Evolutionary conservation across 2,888 invertebrate genomes (phyloP), one percentile per base, ranked within the genome.

Genomic region (Stenotaenia linearis): DNA sequence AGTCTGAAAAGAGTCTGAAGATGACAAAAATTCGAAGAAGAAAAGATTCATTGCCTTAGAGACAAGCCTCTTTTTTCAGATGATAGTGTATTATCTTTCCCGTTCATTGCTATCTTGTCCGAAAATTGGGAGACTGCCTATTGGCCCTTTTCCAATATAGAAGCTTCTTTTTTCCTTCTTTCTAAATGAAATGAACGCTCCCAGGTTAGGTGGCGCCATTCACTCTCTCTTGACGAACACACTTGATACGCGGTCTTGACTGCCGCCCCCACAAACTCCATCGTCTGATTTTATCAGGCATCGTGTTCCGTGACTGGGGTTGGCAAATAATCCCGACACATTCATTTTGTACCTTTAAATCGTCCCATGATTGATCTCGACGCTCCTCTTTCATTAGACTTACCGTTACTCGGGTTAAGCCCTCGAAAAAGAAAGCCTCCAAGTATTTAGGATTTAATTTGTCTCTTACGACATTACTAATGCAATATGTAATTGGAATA

Each of bases 91-190:
- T 56, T 56, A 56, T 56, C 56, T 56, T 56, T 23, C 56, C 56
- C 56, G 56, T 56, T 56, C 56, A 56, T 56, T 56, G 56, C 56
- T 56, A 56, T 56, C 56, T 56, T 56, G 56, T 56, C 56, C 56
- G 56, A 56, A 56, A 56, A 56, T 56, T 56, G 56, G 56, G 56
- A 56, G 56, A 56, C 21, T 56, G 56, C 56, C 56, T 56, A 56
- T 56, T 56, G 56, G 56, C 56, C 56, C 56, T 56, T 56, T 56
- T 56, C 56, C 56, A 56, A 56, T 56, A 56, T 56, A 56, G n/a
- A n/a, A 56, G 56, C 40, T 40, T 40, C 40, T 40, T 40, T 56
- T 56, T 21, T 23, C 56, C 23, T 56, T 21, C 21, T 18, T 18
- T 56, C 3, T 18, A 18, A 18, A 18, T 21, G n/a, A 56, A 56